Evolutionary conservation across 2,113 vertebrate genomes (phyloP).

Genomic region (Stercorarius parasiticus): DNA sequence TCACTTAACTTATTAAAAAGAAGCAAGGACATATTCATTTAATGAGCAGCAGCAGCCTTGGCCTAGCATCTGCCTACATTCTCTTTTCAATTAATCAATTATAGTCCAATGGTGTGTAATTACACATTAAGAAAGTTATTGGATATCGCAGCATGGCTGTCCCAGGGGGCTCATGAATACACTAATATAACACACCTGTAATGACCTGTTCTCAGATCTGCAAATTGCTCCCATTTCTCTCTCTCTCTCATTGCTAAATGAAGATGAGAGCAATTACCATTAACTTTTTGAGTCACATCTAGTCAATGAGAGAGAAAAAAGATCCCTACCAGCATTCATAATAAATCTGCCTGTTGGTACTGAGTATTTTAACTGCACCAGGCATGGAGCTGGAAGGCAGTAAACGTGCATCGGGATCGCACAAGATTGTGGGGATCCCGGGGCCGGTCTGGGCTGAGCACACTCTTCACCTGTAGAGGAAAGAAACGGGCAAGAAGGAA

Average conservation of each 20-base stretch:
- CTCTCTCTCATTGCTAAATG: constrained; percentile 70
- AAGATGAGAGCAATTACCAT: constrained; percentile 76
- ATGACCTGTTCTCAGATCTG: constrained; percentile 75
- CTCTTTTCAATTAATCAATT: constrained; percentile 86
- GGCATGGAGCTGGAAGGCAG: background rate
- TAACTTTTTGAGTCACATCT: constrained; percentile 76
- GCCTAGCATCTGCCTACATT: constrained; percentile 80
- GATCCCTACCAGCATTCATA: constrained; percentile 39
- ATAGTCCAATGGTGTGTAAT: constrained; percentile 79
- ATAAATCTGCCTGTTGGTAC: constrained; percentile 56
- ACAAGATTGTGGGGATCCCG: background rate
- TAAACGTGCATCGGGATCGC: background rate
- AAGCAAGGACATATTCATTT: constrained; percentile 79
- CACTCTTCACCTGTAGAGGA: background rate
- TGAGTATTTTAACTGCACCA: background rate
- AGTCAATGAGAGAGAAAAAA: constrained; percentile 66
- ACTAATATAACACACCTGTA: constrained; percentile 82
- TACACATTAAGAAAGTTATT: constrained; percentile 84
- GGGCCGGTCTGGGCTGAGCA: background rate
- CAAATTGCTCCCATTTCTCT: constrained; percentile 77
- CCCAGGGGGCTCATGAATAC: constrained; percentile 77
- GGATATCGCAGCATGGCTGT: constrained; percentile 76
- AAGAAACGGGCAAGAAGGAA: constrained; percentile 48
- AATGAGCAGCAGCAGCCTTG: constrained; percentile 77
- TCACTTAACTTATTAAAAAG: constrained; percentile 81